Conservation (phyloP, 2,888 invertebrate species). For the Pherbina coryleti region DNA sequence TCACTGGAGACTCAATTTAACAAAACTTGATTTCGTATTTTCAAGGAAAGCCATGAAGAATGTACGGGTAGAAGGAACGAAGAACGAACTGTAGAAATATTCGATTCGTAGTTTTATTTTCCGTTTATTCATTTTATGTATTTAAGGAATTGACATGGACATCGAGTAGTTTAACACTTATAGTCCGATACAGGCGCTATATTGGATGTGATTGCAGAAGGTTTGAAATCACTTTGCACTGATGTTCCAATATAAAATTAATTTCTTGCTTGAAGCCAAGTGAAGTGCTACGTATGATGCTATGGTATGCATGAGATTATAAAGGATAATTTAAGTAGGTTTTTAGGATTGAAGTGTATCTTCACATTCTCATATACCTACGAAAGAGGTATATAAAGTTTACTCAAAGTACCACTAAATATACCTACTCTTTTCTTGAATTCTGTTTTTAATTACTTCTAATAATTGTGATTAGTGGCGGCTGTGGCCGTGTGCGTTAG, state of each 20-base stretch:
- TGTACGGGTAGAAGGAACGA: conserved; percentile 23
- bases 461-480: too few species aligned
- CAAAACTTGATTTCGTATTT: conserved; percentile 64
- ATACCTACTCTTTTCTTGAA: too few species aligned
- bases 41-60: conserved; percentile 46
- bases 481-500: too few species aligned
- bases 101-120: conserved; percentile 25
- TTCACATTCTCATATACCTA: too few species aligned
- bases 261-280: not conserved
- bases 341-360: not conserved
- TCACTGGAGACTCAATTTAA: conserved; percentile 67
- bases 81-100: conserved; percentile 33
- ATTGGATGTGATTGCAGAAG: not conserved
- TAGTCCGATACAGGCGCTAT: not conserved
- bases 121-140: conserved; percentile 47
- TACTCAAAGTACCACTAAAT: too few species aligned
- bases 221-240: not conserved
- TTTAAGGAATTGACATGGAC: conserved; percentile 49
- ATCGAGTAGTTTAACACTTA: conserved; percentile 25
- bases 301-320: not conserved
- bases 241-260: conserved; percentile 6
- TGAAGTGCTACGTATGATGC: not conserved
- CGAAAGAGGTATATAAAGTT: too few species aligned
- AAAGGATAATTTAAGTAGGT: not conserved
- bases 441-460: too few species aligned